Evolutionary conservation across 1,140 invertebrate species (phyloP), one percentile per base, ranked within the genome.

Genomic region (Gyrodactylus salaris): DNA sequence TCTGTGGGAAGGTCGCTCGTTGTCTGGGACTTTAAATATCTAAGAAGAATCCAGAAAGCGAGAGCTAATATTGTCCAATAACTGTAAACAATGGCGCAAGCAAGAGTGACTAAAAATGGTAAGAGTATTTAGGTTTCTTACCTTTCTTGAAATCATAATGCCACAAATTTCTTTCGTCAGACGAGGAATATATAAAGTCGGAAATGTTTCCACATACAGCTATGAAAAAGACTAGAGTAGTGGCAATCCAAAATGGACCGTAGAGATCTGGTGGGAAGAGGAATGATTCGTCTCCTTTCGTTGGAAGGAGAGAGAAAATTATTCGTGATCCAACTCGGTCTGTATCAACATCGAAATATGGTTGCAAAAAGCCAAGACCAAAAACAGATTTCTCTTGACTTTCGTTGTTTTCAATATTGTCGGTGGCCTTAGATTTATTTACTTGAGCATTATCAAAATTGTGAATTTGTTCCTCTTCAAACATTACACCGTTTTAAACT

Each of bases 231-330:
- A 91, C 85, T 77, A 97, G 80, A 0, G 91, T 95, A 1, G 89
- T 83, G 76, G 88, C 88, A 75, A 95, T 88, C 92, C 92, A 96
- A 79, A 96, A 89, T n/a, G 92, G 92, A 0, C 91, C 92, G 83
- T 96, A 96, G 0, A 96, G 80, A 82, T 97, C 92, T 2, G 92
- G 91, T 81, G 34, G 34, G n/a, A 54, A 54, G 7, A 54, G 34
- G n/a, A 54, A 54, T 54, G 7, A n/a, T 16, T n/a, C n/a, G n/a
- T 54, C 34, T 16, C n/a, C 34, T 54, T 54, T 54, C n/a, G n/a
- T 54, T 54, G 34, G 34, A 54, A 16, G 7, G 7, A 54, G 34
- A 54, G 34, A 7, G n/a, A 54, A 54, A 54, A 54, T 7, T n/a
- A 54, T 54, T 54, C 34, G 7, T 16, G 7, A 54, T 16, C 7